Evolutionary conservation across 2,888 invertebrate species (phyloP), one percentile per base, ranked within the genome.

Genomic region (Syrista parreyssii): DNA sequence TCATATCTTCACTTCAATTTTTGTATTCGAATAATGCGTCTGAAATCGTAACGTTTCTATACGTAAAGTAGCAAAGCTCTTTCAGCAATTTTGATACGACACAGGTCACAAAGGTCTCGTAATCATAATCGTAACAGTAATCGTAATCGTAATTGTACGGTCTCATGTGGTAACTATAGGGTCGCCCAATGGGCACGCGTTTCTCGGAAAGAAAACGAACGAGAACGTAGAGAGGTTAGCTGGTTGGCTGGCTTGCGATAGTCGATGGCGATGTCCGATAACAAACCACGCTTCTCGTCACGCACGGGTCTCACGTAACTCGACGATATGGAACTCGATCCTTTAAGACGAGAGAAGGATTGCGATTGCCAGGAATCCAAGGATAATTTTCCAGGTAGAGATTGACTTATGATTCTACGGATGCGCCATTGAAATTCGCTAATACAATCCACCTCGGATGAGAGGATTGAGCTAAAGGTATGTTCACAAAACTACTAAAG

Each of bases 301-400:
- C 85, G 85, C 85, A 82, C 85, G 74, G 80, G 86, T 85, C 85
- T 86, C 86, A 81, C 84, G 82, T 85, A 80, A 86, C 85, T 74
- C 79, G 75, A 74, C 81, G 80, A 79, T 73, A 75, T 79, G 83
- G 84, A 84, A 84, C 75, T 78, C 79, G 84, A 84, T 86, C 84
- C 78, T 55, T 55, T 55, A 55, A 55, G 55, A 23, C 55, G 55
- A 55, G 55, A 55, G 55, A 23, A 55, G 55, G 55, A 55, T 55
- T 9, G 55, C 55, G 55, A 55, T 55, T 55, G 55, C 9, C 55
- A 55, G 55, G 55, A 55, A 55, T 55, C 55, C 55, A 55, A 55
- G 55, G 55, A 55, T 55, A 55, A 55, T 55, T 55, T 55, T 55
- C 55, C 55, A 55, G 55, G 55, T 55, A 55, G 55, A 55, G 55